Conservation (phyloP, 1,140 invertebrate genomes). For the Hypothenemus hampei region DNA sequence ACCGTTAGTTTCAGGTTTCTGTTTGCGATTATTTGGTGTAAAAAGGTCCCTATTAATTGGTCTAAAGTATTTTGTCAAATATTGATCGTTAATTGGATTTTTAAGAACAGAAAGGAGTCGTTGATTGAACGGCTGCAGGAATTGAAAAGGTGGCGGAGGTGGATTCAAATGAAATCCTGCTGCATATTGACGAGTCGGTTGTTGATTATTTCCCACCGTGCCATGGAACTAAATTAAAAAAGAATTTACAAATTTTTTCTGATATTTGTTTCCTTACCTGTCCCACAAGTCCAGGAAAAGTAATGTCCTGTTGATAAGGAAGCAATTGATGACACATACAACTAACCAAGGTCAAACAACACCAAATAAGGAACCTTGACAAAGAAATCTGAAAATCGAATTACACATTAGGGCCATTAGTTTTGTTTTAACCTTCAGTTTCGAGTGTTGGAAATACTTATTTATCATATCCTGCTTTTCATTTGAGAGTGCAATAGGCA, state of each 20-base stretch:
- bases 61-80: no score
- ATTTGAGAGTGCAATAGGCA: neutral
- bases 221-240: neutral
- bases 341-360: neutral
- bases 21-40: neutral
- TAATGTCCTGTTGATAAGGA: neutral
- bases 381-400: neutral
- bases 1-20: neutral
- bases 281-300: neutral
- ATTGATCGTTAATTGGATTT: no score
- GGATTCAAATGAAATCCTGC: neutral
- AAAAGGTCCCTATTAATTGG: neutral
- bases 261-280: neutral
- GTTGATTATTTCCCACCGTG: neutral
- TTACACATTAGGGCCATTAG: neutral
- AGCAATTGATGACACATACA: neutral
- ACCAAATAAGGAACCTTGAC: neutral
- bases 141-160: neutral
- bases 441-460: neutral
- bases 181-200: neutral
- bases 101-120: no score
- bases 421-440: neutral
- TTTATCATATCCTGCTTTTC: neutral
- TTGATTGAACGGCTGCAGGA: neutral
- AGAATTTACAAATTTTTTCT: neutral